phyloP scores from a whole-genome alignment of 2,888 invertebrate species.

The Drosophila rubida region DNA sequence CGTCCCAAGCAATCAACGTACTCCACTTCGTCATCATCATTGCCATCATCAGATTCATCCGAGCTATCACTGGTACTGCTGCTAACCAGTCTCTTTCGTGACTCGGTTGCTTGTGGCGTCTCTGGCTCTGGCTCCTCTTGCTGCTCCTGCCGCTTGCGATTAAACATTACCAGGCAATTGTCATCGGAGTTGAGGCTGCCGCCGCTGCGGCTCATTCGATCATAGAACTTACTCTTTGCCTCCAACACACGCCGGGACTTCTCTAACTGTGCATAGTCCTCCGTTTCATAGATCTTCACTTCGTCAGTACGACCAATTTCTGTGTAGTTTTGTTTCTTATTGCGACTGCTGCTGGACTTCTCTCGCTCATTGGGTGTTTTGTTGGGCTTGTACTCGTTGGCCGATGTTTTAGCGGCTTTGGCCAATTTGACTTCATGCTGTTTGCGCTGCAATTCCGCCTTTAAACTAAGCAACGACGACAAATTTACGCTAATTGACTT shows the following conservation, averaged over 20 bases:
- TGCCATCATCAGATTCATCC: constrained; percentile 15
- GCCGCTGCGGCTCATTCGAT: constrained; percentile 84
- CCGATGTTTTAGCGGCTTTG: constrained; percentile 86
- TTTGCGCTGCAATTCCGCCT: constrained; percentile 95
- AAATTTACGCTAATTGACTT: constrained; percentile 84
- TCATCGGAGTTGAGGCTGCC: constrained; percentile 84
- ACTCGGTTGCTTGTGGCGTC: not conserved
- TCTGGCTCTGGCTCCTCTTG: constrained; percentile 11
- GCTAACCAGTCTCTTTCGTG: constrained; percentile 14
- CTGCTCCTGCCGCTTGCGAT: constrained; percentile 83
- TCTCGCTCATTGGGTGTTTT: constrained; percentile 52
- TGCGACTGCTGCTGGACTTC: constrained; percentile 20
- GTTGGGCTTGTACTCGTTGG: constrained; percentile 86
- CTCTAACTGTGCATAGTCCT: constrained; percentile 81
- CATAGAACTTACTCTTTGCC: constrained; percentile 85
- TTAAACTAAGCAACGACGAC: constrained; percentile 90
- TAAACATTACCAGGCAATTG: constrained; percentile 84
- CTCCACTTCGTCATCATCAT: constrained; percentile 91
- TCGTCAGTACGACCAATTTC: constrained; percentile 80
- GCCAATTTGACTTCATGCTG: constrained; percentile 92
- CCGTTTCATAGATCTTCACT: constrained; percentile 78
- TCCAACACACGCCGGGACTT: constrained; percentile 85
- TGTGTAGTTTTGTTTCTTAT: constrained; percentile 54
- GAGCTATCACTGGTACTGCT: constrained; percentile 75
- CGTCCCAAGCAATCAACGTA: constrained; percentile 95